A percentile compares a stretch with the other conserved stretches of the same genome.
These are phyloP conservation scores for Alentia gelatinosa DNA, from an alignment of 2,888 invertebrate species.

Conservation along the genomic window DNA sequence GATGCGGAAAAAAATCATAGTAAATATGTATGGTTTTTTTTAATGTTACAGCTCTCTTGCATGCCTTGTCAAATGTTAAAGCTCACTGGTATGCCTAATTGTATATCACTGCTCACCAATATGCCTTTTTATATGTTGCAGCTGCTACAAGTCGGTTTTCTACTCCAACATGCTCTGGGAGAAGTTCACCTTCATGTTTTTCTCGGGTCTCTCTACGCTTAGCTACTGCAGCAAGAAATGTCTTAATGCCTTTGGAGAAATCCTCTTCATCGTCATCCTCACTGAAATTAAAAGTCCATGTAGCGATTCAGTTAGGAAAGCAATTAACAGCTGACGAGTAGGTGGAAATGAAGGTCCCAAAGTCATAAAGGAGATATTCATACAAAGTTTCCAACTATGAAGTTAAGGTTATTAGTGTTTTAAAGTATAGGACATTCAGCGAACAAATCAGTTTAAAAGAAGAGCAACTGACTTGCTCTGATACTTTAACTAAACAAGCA, in stretches of 20 bases:
- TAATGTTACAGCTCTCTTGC: too few relatives aligned
- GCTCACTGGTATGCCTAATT: too few relatives aligned
- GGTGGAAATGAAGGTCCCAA: neutral
- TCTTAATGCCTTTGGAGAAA: conserved; percentile 78
- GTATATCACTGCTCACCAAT: conserved; percentile 65
- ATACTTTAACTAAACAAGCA: too few relatives aligned
- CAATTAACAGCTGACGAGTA: neutral
- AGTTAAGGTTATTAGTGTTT: too few relatives aligned
- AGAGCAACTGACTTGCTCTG: too few relatives aligned
- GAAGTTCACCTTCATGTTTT: conserved; percentile 67
- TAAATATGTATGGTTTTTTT: too few relatives aligned
- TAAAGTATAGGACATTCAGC: too few relatives aligned
- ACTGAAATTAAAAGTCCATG: neutral
- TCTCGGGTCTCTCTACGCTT: conserved; percentile 70
- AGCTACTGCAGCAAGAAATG: conserved; percentile 74
- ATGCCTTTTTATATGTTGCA: conserved; percentile 80
- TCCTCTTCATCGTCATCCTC: conserved; percentile 73
- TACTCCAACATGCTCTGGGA: conserved; percentile 73
- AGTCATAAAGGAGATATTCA: neutral
- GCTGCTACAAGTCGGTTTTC: conserved; percentile 79
- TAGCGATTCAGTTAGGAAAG: neutral
- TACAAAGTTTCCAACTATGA: too few relatives aligned
- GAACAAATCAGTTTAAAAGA: too few relatives aligned
- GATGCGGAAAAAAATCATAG: too few relatives aligned
- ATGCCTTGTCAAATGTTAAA: too few relatives aligned